Evolutionary conservation across 2,113 vertebrate species (phyloP).

Genomic region (Laticauda colubrina): DNA sequence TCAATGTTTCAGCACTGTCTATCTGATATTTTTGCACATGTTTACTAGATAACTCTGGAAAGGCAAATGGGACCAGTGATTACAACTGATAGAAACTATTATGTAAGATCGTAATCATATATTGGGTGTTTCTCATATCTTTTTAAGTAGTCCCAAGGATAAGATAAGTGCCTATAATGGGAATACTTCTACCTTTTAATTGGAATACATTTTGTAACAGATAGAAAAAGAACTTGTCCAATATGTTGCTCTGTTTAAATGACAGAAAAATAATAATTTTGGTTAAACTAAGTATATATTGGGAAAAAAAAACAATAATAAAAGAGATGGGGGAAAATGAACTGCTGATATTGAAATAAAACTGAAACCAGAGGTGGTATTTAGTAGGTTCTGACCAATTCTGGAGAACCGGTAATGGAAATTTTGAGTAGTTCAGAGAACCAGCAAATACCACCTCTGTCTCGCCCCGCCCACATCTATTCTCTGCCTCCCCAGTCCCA

Average conservation of each 20-base stretch:
- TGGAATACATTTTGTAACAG: not conserved
- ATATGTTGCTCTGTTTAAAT: not conserved
- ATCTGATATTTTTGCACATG: not conserved
- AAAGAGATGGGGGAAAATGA: not conserved
- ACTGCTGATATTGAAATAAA: not conserved
- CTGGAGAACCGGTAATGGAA: too few relatives aligned
- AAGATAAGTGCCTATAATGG: not conserved
- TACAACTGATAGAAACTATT: not conserved
- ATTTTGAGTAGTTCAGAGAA: too few relatives aligned
- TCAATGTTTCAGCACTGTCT: not conserved
- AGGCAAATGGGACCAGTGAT: not conserved
- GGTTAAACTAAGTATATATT: not conserved
- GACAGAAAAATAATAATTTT: not conserved
- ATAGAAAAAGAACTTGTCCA: not conserved
- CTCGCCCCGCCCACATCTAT: too few relatives aligned
- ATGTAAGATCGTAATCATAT: slow-evolving; percentile 11
- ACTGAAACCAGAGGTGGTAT: not conserved
- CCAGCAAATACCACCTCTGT: too few relatives aligned
- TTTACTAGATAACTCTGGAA: not conserved
- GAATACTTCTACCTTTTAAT: not conserved
- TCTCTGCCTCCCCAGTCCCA: too few relatives aligned
- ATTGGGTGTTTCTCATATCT: not conserved
- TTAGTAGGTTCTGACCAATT: too few relatives aligned
- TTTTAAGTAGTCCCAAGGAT: not conserved
- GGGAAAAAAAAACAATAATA: not conserved